Evolutionary conservation across 2,888 invertebrate species (phyloP), one percentile per base, ranked within the genome.

Genomic region (Ornithoptera priamus): DNA sequence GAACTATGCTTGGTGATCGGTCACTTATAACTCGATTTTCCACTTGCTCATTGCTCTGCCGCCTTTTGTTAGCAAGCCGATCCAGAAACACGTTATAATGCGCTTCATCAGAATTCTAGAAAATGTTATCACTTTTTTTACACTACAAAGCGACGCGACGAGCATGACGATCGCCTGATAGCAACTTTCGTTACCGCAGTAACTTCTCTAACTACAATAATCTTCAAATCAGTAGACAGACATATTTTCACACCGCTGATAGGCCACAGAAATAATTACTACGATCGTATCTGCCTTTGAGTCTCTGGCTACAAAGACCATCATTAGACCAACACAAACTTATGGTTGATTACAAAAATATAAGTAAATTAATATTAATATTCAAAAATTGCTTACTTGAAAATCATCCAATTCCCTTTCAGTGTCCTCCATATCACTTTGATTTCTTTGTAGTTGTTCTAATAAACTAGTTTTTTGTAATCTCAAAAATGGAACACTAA

Each of bases 401-500:
- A 95, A 97, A 73, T 96, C 93, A 82, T 96, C 95, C 56, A 97
- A 90, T 81, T 97, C 97, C 76, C 94, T 94, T 73, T 95, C 93
- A 20, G 96, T 97, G 22, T 97, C 94, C 72, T 94, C 94, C 65
- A 96, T 96, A 84, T 99, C 98, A 67, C 94, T 94, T 79, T 95
- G 94, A 85, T 99, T 99, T 30, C 96, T 95, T 81, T 97, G 97
- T 72, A 99, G 88, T 83, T 98, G 97, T 74, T 95, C 95, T 62
- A 97, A 82, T 61, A 98, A 88, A 20, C 97, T 97, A 77, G 96
- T 96, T 77, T 95, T 94, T 93, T 99, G 99, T 46, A 99, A 92
- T 81, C 97, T 96, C 66, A 99, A 93, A 85, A 99, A 99, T 67
- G 99, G 99, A 70, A 99, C 94, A 87, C 98, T 98, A 83, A 99